These are phyloP conservation scores for Cephus sareptanus DNA, from an alignment of 2,888 invertebrate species.

Conservation along the genomic window DNA sequence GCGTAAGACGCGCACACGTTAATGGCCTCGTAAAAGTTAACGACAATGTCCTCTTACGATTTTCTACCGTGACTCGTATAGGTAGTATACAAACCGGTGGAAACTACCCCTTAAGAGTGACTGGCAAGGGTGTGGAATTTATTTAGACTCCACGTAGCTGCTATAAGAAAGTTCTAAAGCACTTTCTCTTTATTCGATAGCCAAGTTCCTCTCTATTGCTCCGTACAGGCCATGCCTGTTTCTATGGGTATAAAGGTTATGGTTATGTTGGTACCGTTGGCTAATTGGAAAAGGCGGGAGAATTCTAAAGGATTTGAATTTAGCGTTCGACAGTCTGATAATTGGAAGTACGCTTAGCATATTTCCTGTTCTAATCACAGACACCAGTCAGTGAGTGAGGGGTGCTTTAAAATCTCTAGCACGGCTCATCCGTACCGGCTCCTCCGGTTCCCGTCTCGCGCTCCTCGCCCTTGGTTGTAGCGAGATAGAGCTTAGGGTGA, in stretches of 20 bases:
- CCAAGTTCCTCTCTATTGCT: background rate
- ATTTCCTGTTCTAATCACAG: slow-evolving; percentile 59
- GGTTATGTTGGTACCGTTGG: background rate
- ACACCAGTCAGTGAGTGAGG: slow-evolving; percentile 51
- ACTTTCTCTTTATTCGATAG: background rate
- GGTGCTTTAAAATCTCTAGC: slow-evolving; percentile 54
- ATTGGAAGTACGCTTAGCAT: slow-evolving; percentile 56
- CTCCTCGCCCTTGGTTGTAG: slow-evolving; percentile 43
- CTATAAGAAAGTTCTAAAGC: background rate
- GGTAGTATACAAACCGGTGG: background rate
- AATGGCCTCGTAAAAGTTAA: slow-evolving; percentile 66
- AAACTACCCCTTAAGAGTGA: slow-evolving; percentile 46
- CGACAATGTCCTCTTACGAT: slow-evolving; percentile 64
- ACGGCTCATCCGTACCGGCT: slow-evolving; percentile 3
- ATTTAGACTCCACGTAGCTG: slow-evolving; percentile 35
- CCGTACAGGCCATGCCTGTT: background rate
- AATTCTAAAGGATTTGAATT: background rate
- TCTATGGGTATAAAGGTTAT: background rate
- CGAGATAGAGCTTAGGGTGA: slow-evolving; percentile 59
- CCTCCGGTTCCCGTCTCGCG: slow-evolving; percentile 3
- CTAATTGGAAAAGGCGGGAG: background rate
- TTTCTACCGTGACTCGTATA: slow-evolving; percentile 35
- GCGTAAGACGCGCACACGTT: slow-evolving; percentile 61
- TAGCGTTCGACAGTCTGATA: slow-evolving; percentile 33
- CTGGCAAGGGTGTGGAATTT: slow-evolving; percentile 60